These are phyloP conservation scores for Himalopsyche phryganea DNA, from an alignment of 1,140 invertebrate species.

Conservation along the genomic window DNA sequence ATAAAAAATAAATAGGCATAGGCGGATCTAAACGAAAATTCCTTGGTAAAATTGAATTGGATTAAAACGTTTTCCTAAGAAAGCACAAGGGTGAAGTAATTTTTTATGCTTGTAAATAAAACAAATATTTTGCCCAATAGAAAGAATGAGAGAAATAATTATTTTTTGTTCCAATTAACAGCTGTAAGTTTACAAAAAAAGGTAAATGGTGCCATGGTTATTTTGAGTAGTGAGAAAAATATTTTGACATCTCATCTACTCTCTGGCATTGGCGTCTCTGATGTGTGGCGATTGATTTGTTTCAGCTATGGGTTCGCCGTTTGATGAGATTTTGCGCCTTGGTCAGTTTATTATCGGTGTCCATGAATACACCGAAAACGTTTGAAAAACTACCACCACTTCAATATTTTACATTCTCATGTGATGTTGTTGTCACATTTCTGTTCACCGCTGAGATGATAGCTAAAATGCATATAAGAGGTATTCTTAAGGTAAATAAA, in stretches of 20 bases:
- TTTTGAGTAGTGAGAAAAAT: too few relatives aligned
- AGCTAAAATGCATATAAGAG: constrained; percentile 95
- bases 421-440: constrained; percentile 84
- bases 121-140: too few relatives aligned
- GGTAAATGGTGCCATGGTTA: too few relatives aligned
- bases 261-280: neutral
- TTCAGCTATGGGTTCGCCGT: constrained; percentile 82
- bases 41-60: too few relatives aligned
- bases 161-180: too few relatives aligned
- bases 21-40: too few relatives aligned
- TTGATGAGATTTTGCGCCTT: constrained; percentile 87
- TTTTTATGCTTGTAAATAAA: too few relatives aligned
- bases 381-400: constrained; percentile 80
- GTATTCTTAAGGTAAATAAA: constrained; percentile 80
- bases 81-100: too few relatives aligned
- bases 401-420: constrained; percentile 84
- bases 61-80: too few relatives aligned
- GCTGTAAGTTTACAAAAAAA: constrained; percentile 2
- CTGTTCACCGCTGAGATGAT: constrained; percentile 97
- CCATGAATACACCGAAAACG: constrained; percentile 93
- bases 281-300: constrained; percentile 33
- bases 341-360: constrained; percentile 89
- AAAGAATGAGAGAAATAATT: too few relatives aligned
- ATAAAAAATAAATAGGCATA: too few relatives aligned
- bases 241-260: neutral